Evolutionary conservation across 2,113 vertebrate species (phyloP).

Genomic region (Clinocottus analis): DNA sequence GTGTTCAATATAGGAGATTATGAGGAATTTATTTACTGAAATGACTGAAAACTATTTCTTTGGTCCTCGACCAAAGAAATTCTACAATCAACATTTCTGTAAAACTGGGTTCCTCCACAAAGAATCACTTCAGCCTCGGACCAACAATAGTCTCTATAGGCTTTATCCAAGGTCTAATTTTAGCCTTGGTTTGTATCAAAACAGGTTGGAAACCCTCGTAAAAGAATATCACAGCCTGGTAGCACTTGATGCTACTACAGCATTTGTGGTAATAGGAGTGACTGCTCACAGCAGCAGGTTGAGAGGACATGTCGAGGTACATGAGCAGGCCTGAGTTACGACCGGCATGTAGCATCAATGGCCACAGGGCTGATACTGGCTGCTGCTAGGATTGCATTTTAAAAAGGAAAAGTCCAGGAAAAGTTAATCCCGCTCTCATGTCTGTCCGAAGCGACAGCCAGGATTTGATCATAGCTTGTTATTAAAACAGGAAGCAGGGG

Average conservation of each 20-base stretch:
- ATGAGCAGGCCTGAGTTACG: slow-evolving; percentile 34
- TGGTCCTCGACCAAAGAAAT: not conserved
- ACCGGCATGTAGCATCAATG: slow-evolving; percentile 25
- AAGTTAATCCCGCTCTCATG: not conserved
- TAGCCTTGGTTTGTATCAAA: not conserved
- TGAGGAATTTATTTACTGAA: not conserved
- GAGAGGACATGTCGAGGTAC: not conserved
- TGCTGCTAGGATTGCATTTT: slow-evolving; percentile 10
- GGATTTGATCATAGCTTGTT: not conserved
- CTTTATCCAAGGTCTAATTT: not conserved
- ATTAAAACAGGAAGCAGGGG: not conserved
- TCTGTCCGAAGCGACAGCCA: not conserved
- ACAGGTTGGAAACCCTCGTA: not conserved
- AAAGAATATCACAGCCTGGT: not conserved
- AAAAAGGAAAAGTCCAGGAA: not conserved
- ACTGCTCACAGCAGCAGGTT: slow-evolving; percentile 11
- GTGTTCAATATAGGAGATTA: not conserved
- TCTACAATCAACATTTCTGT: not conserved
- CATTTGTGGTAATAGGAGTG: slow-evolving; percentile 2
- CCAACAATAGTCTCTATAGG: not conserved
- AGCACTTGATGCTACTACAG: not conserved
- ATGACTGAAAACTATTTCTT: not conserved
- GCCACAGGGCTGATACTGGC: not conserved
- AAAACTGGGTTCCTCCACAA: not conserved
- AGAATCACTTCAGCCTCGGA: not conserved